Base-by-base conservation (phyloP, 2,888 invertebrate genomes). In the Crioceris asparagi region DNA sequence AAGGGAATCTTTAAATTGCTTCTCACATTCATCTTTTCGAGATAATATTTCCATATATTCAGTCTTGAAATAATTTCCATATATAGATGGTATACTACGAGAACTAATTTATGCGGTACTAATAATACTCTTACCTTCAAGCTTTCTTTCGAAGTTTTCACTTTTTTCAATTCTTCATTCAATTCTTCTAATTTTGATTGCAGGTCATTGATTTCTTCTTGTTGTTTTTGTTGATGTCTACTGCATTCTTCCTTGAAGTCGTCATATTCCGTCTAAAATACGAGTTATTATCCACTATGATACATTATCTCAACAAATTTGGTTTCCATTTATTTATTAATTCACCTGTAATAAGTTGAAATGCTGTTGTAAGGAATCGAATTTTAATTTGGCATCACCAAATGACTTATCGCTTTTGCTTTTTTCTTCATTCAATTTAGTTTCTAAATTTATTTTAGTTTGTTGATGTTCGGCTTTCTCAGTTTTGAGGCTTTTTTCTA, bases 401-500 rank as follows among this genome's bases (percentile, higher is more conserved):
- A 67, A 57, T 23, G 65, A 61, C 45, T 72, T 72, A 41, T 71
- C 66, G 47, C 67, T 61, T 41, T 63, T 61, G 18, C 62, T 59
- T 45, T 64, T 66, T 33, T 72, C 68, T 39, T 70, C 71, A 39
- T 68, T 66, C 32, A 68, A 47, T 50, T 65, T 65, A 30, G 46
- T 48, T 49, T 67, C 68, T 27, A 71, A 65, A 33, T 68, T 66
- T 23, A 65, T 66, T 50, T 67, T 68, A 6, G 65, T 61, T 45
- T 69, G 67, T 41, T 69, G 59, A 47, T 72, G 71, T 40, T 73
- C 72, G 3, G 62, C 61, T 40, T 72, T 70, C 55, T 75, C 72
- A 25, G 62, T 62, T 50, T 73, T 72, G 17, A 74, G 53, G 12
- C 69, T 70, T 49, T 72, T 74, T 50, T 75, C 75, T 35, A 74